Percentiles rank a stretch among this genome's conserved stretches.
These are phyloP conservation scores for Neotoxoptera formosana DNA, from an alignment of 1,140 invertebrate genomes.

Conservation along the genomic window DNA sequence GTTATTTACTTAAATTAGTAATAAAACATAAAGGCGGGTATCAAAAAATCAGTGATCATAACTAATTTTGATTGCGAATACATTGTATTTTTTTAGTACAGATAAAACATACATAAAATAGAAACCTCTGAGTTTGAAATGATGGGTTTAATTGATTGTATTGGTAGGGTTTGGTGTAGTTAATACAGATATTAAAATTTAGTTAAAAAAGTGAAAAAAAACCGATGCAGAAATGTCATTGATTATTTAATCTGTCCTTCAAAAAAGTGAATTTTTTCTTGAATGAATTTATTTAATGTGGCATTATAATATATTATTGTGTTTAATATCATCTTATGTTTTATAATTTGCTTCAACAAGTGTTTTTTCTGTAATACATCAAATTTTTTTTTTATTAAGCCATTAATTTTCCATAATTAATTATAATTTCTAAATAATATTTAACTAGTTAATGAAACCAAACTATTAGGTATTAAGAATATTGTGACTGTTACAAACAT, in stretches of 20 bases:
- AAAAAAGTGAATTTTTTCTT: not conserved
- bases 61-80: not conserved
- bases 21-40: constrained; percentile 46
- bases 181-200: not conserved
- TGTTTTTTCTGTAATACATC: not conserved
- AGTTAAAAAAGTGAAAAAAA: not conserved
- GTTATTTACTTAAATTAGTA: not conserved
- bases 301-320: not conserved
- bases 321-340: not conserved
- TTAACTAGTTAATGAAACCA: not conserved
- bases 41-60: not conserved
- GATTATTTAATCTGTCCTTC: not conserved
- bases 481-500: not conserved
- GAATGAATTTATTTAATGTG: not conserved
- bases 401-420: not conserved
- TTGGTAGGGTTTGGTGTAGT: not conserved
- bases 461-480: not conserved
- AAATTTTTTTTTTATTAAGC: not conserved
- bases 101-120: not conserved
- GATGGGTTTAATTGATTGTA: not conserved
- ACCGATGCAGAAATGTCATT: not conserved
- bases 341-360: not conserved
- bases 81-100: not conserved
- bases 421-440: not conserved
- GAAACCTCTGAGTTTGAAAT: not conserved